Conservation (phyloP, 2,797 vertebrate genomes). For the Thamnophis elegans region DNA sequence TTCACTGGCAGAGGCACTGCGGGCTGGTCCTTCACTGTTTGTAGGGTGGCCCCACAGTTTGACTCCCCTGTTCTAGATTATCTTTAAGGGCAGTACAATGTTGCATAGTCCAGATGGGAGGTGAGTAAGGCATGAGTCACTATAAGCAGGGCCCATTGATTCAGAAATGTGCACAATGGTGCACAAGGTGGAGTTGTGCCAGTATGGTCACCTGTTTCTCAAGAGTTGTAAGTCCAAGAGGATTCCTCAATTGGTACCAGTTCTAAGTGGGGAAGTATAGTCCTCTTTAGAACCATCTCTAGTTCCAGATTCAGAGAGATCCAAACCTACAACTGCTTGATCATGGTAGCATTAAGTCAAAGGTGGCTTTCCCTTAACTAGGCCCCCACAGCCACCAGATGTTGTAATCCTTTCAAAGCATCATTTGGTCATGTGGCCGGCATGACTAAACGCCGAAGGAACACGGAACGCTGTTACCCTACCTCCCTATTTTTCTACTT, state of each 20-base stretch:
- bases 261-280: neutral
- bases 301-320: neutral
- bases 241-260: neutral
- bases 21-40: no score
- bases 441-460: no score
- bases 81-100: neutral
- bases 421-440: neutral
- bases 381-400: neutral
- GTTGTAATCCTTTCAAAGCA: neutral
- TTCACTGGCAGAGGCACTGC: no score
- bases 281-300: neutral
- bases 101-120: neutral
- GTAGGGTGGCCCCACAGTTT: no score
- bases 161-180: neutral
- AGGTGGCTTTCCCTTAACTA: neutral
- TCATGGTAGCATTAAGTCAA: neutral
- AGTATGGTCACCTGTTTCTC: neutral
- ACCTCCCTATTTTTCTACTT: no score
- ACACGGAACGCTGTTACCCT: no score
- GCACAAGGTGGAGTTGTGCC: neutral
- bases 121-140: neutral
- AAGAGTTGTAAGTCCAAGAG: neutral
- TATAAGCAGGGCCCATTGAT: neutral
- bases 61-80: neutral
- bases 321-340: neutral